Evolutionary conservation across 2,113 vertebrate species (phyloP).

Genomic region (Ammospiza nelsoni): DNA sequence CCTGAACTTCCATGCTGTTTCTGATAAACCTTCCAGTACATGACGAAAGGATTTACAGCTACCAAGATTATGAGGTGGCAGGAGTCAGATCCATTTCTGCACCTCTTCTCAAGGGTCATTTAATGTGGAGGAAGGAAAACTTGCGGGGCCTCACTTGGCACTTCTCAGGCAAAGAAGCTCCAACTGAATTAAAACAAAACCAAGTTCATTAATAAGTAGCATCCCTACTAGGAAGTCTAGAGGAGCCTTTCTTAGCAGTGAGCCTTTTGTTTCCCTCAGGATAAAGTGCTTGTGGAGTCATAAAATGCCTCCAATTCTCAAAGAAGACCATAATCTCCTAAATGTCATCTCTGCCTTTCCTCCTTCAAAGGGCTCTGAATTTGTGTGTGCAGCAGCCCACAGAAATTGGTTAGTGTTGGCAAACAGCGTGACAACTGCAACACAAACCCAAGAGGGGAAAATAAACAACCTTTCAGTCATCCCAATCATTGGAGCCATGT

Average conservation of each 20-base stretch:
- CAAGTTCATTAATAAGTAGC: background rate
- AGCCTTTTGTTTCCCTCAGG: background rate
- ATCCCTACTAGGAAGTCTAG: background rate
- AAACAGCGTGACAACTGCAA: conserved; percentile 55
- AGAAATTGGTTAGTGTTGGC: conserved; percentile 45
- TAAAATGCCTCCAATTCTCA: background rate
- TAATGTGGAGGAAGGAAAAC: background rate
- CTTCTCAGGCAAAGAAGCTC: background rate
- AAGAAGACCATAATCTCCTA: background rate
- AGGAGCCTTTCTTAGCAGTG: background rate
- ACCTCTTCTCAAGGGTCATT: conserved; percentile 47
- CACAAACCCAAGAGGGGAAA: conserved; percentile 55
- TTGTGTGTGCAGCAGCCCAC: background rate
- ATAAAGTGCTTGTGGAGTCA: background rate
- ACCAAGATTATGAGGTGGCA: conserved; percentile 69
- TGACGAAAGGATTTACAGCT: conserved; percentile 73
- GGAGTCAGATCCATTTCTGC: conserved; percentile 66
- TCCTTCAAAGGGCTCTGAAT: background rate
- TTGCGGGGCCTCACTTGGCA: background rate
- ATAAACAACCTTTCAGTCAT: conserved; percentile 62
- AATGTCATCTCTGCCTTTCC: background rate
- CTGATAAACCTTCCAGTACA: conserved; percentile 64
- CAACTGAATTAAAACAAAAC: background rate
- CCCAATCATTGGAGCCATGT: conserved; percentile 39
- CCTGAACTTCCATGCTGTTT: conserved; percentile 26